Evolutionary conservation across 1,140 invertebrate species (phyloP).

Genomic region (Ditylenchus dipsaci): DNA sequence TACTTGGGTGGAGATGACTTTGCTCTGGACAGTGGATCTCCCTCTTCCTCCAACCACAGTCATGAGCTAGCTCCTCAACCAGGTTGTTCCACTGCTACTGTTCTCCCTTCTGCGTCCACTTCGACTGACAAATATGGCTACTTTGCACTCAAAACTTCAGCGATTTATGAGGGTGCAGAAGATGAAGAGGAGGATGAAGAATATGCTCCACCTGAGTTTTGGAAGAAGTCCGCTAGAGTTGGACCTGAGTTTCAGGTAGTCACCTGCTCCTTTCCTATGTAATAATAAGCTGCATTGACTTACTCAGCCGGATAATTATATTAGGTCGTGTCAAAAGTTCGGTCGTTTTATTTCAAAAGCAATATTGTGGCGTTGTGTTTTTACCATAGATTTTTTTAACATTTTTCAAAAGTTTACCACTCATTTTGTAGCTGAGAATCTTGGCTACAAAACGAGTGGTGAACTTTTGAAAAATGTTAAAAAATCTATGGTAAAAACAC

Average conservation of each 20-base stretch:
- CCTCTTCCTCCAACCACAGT: not conserved
- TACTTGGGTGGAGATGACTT: conserved; percentile 23
- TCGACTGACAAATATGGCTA: not conserved
- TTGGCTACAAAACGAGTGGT: no score
- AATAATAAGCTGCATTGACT: no score
- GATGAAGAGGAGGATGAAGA: conserved; percentile 30
- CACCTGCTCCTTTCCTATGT: no score
- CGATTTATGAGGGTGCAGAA: not conserved
- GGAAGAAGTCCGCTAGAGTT: conserved; percentile 28
- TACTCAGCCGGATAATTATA: no score
- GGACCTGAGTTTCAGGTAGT: conserved; percentile 24
- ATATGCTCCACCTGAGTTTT: conserved; percentile 23
- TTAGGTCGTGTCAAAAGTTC: no score
- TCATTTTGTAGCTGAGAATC: no score
- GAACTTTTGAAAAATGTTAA: no score
- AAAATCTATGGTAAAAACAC: no score
- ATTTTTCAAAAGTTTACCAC: no score
- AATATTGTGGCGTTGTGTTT: no score
- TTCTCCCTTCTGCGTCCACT: not conserved
- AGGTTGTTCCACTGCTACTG: not conserved
- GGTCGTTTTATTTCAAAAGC: no score
- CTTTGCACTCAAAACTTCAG: not conserved
- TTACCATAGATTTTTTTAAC: no score
- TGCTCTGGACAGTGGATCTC: not conserved
- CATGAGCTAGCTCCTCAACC: not conserved